Conservation (phyloP, 1,140 invertebrate species). For the Nomia melanderi region DNA sequence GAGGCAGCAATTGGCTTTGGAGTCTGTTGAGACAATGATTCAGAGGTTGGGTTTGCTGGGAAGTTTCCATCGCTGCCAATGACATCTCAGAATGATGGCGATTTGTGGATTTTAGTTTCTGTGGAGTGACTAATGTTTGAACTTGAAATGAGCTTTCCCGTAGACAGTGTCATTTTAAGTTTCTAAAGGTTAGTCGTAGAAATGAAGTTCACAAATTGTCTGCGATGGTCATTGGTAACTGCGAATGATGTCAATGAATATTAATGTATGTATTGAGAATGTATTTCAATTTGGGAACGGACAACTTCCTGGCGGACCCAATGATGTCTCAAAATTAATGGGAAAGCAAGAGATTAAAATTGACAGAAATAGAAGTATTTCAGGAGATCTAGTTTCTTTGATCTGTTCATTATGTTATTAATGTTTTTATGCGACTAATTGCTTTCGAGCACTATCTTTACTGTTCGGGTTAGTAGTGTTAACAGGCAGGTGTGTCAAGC, state of each 20-base stretch:
- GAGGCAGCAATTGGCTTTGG: conserved; percentile 7
- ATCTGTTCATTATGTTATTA: conserved; percentile 27
- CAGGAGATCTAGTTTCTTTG: conserved; percentile 14
- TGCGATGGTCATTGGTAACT: no score
- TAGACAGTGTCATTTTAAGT: no score
- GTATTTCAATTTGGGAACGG: no score
- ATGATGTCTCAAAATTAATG: conserved; percentile 1
- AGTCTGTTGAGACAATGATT: no score
- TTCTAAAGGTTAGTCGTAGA: no score
- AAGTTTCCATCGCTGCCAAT: no score
- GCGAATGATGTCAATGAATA: no score
- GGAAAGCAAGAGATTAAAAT: neutral
- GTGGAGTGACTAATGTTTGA: neutral
- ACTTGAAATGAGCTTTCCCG: neutral
- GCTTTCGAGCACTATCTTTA: conserved; percentile 5
- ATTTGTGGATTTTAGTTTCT: conserved; percentile 18
- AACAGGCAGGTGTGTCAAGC: neutral
- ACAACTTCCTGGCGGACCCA: no score
- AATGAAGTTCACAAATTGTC: no score
- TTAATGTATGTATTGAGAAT: no score
- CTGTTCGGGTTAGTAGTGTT: conserved; percentile 7
- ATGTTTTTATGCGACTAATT: conserved; percentile 28
- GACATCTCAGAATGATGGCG: no score
- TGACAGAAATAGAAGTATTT: neutral
- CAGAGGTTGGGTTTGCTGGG: no score